A percentile compares a stretch with the other conserved stretches of the same genome.
Conservation (phyloP, 2,888 invertebrate species). For the Scaptomyza cyrtandrae region DNA sequence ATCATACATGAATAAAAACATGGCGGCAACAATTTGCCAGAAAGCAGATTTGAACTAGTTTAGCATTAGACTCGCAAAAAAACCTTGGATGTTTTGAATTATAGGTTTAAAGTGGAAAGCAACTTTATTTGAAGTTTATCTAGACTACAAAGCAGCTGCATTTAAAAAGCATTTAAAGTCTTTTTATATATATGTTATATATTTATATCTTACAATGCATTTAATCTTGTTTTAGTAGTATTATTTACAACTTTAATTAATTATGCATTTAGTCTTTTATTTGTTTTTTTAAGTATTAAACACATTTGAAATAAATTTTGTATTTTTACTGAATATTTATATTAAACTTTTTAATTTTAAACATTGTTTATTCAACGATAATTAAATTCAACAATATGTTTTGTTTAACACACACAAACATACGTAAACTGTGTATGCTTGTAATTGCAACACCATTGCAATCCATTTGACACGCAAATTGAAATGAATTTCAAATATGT, state of each 20-base stretch:
- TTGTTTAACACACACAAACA: not conserved
- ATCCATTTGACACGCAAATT: constrained; percentile 27
- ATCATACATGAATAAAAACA: constrained; percentile 35
- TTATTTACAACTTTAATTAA: no score
- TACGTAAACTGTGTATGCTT: not conserved
- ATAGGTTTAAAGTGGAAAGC: not conserved
- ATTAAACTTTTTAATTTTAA: no score
- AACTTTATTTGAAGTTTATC: no score
- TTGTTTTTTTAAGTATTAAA: no score
- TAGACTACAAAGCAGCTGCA: no score
- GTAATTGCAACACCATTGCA: not conserved
- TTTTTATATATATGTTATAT: no score
- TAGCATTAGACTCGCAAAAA: not conserved
- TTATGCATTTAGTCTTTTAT: no score
- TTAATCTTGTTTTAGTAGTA: no score
- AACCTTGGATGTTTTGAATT: not conserved
- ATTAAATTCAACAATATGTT: constrained; percentile 17
- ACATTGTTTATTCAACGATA: constrained; percentile 11
- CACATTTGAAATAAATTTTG: no score
- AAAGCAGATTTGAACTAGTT: not conserved
- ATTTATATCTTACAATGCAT: no score
- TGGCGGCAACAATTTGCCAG: not conserved
- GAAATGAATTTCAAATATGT: constrained; percentile 47
- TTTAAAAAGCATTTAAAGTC: not conserved
- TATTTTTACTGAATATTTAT: no score